Evolutionary conservation across 2,113 vertebrate species (phyloP).

Genomic region (Tauraco erythrolophus): DNA sequence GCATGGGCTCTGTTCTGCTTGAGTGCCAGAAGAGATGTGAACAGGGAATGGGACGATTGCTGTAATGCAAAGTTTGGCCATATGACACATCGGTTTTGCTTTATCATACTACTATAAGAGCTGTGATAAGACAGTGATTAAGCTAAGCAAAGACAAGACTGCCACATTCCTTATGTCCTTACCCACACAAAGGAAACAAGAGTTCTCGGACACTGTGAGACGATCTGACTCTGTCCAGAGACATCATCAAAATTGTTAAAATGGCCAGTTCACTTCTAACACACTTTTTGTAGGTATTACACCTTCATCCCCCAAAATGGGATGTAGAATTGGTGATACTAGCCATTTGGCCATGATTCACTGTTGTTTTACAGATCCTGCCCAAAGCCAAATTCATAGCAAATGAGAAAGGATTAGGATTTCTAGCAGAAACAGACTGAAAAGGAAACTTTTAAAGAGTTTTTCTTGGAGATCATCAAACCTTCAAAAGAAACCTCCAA

Average conservation of each 20-base stretch:
- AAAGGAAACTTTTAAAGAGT: conserved; percentile 5
- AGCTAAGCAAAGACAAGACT: neutral
- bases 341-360: neutral
- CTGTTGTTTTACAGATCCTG: neutral
- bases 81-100: neutral
- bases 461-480: neutral
- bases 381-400: neutral
- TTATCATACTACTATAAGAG: neutral
- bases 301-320: neutral
- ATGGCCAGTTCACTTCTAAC: neutral
- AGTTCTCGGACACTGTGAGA: neutral
- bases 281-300: neutral
- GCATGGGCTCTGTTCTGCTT: neutral
- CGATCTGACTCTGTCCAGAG: neutral
- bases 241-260: neutral
- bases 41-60: neutral
- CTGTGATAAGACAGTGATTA: neutral
- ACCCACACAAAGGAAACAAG: neutral
- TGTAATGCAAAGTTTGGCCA: conserved; percentile 10
- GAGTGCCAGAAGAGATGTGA: conserved; percentile 9
- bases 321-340: neutral
- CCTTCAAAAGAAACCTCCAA: neutral
- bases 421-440: neutral
- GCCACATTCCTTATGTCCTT: neutral
- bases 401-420: conserved; percentile 19